Percentiles rank a stretch among this genome's conserved stretches.
These are phyloP conservation scores for Acropternis orthonyx DNA, from an alignment of 2,797 vertebrate genomes.

Conservation along the genomic window DNA sequence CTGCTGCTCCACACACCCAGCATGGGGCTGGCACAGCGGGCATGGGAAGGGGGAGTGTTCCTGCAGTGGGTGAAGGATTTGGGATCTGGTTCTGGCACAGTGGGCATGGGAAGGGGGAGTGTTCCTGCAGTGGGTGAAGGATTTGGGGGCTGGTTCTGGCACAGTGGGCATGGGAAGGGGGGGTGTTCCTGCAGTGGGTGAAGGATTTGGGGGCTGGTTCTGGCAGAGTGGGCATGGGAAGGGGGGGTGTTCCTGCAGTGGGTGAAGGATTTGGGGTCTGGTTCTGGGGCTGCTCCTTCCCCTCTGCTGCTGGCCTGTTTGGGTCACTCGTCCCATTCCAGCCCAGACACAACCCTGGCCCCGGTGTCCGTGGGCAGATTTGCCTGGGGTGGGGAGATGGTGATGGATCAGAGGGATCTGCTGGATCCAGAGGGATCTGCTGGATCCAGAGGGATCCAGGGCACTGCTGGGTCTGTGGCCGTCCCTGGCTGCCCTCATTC, in stretches of 20 bases:
- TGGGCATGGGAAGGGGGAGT: background rate
- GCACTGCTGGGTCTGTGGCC: background rate
- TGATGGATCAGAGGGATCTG: background rate
- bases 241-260: no score
- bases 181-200: background rate
- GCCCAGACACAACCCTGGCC: background rate
- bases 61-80: background rate
- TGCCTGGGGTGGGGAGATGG: background rate
- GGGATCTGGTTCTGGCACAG: background rate
- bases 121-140: background rate
- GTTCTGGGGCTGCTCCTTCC: background rate
- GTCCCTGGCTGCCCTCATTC: rapidly evolving
- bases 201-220: background rate
- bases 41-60: background rate
- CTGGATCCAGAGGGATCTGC: background rate
- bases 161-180: background rate
- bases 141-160: background rate
- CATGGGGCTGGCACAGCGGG: background rate
- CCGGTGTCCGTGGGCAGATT: background rate
- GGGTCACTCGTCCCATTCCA: background rate
- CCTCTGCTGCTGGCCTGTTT: background rate
- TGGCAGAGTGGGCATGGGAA: background rate
- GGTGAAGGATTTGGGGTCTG: background rate
- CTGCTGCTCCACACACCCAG: background rate
- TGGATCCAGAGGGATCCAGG: background rate